phyloP scores from a whole-genome alignment of 2,113 vertebrate genomes.

The Heterotis niloticus region DNA sequence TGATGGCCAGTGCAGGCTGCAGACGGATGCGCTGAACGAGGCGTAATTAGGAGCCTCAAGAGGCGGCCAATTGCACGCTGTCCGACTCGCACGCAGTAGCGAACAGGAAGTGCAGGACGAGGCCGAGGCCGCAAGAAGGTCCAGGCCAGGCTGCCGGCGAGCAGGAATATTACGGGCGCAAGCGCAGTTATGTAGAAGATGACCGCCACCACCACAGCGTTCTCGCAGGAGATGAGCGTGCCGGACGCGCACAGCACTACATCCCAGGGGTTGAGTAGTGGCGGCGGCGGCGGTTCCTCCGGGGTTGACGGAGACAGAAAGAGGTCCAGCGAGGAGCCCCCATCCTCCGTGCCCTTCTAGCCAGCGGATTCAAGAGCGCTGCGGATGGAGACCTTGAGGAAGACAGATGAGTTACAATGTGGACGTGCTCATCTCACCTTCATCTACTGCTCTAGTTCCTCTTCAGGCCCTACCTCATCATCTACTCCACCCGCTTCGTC shows the following conservation, averaged over 20 bases:
- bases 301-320: constrained; percentile 39
- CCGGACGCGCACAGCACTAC: constrained; percentile 82
- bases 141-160: constrained; percentile 84
- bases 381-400: not conserved
- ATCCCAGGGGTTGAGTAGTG: constrained; percentile 73
- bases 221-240: constrained; percentile 84
- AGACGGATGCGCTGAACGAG: constrained; percentile 82
- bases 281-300: constrained; percentile 44
- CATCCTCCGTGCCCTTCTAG: constrained; percentile 2
- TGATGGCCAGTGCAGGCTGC: constrained; percentile 86
- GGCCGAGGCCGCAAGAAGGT: constrained; percentile 84
- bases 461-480: too few relatives aligned
- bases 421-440: too few relatives aligned
- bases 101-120: constrained; percentile 84
- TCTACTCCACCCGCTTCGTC: too few relatives aligned
- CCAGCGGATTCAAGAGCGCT: constrained; percentile 16
- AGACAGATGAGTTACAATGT: not conserved
- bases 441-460: not conserved
- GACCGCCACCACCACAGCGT: constrained; percentile 81
- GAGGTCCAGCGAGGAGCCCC: constrained; percentile 56
- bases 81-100: constrained; percentile 70
- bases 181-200: constrained; percentile 78
- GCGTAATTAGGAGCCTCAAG: constrained; percentile 79
- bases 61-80: constrained; percentile 71
- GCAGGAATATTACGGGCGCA: constrained; percentile 82